Evolutionary conservation across 2,888 invertebrate genomes (phyloP).

Genomic region (Drosophila mettleri): DNA sequence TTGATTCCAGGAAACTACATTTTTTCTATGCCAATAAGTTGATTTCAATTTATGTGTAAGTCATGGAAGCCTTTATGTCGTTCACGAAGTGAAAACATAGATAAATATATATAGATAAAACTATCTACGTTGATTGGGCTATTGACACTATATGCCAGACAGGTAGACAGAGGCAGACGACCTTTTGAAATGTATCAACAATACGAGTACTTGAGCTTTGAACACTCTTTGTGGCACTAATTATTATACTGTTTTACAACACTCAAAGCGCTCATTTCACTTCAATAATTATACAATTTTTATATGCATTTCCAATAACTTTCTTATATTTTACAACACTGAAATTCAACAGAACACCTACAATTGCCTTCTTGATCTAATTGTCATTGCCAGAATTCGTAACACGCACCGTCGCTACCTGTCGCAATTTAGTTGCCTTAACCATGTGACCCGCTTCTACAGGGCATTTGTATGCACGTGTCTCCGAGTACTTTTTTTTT

Average conservation of each 20-base stretch:
- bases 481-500: conserved; percentile 1
- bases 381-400: neutral
- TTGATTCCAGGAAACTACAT: neutral
- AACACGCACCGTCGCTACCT: neutral
- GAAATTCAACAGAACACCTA: neutral
- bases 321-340: neutral
- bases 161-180: neutral
- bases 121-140: too few relatives aligned
- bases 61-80: too few relatives aligned
- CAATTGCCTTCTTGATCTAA: neutral
- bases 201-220: too few relatives aligned
- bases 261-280: too few relatives aligned
- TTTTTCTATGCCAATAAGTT: neutral
- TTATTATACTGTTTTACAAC: neutral
- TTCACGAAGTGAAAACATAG: neutral
- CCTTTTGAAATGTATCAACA: too few relatives aligned
- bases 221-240: too few relatives aligned
- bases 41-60: neutral
- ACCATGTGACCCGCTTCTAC: conserved; percentile 18
- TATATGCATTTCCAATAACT: neutral
- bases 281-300: too few relatives aligned
- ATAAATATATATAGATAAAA: neutral
- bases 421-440: conserved; percentile 2
- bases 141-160: too few relatives aligned
- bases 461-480: conserved; percentile 41